phyloP scores from a whole-genome alignment of 2,888 invertebrate species.

The Tholera decimalis region DNA sequence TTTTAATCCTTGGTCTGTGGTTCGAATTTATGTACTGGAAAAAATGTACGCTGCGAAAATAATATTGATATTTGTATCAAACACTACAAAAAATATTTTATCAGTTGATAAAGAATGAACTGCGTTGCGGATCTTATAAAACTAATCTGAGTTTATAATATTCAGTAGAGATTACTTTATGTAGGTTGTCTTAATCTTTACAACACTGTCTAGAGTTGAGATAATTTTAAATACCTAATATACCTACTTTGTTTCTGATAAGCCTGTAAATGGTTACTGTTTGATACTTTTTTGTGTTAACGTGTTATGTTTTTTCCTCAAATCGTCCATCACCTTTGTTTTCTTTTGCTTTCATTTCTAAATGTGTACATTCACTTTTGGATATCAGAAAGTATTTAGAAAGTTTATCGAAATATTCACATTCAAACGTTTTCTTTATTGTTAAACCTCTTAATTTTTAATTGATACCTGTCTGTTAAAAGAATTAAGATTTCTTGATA shows the following conservation, averaged over 20 bases:
- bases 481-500: not conserved
- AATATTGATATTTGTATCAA: not conserved
- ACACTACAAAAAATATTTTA: not conserved
- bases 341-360: conserved; percentile 7
- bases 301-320: not conserved
- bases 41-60: not conserved
- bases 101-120: conserved; percentile 5
- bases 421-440: not conserved
- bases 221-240: conserved; percentile 39
- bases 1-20: not conserved
- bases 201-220: conserved; percentile 20
- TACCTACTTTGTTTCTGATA: conserved; percentile 16
- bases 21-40: not conserved
- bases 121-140: conserved; percentile 24
- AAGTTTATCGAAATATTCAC: not conserved
- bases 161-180: conserved; percentile 31
- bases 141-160: conserved; percentile 39
- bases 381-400: conserved; percentile 19
- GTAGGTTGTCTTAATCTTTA: conserved; percentile 43
- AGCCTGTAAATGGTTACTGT: conserved; percentile 18
- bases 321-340: not conserved
- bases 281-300: conserved; percentile 9
- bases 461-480: not conserved
- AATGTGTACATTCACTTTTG: conserved; percentile 4
- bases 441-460: not conserved